Conservation (phyloP, 2,888 invertebrate genomes). For the Trissonchulus sp. region DNA sequence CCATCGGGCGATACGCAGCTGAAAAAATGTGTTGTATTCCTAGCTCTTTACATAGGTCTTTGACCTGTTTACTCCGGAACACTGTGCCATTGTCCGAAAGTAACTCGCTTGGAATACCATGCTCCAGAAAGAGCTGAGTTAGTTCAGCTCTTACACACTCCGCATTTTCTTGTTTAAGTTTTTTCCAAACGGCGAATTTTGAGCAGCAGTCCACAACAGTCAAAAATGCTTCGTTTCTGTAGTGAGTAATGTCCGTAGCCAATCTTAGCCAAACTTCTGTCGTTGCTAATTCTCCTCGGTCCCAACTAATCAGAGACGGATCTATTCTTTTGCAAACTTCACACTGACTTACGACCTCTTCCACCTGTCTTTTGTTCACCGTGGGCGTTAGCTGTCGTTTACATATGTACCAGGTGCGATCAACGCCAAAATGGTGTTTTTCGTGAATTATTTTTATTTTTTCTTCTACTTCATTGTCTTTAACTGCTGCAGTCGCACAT, state of each 20-base stretch:
- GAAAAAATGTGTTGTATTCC: not conserved
- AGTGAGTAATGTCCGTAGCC: constrained; percentile 1
- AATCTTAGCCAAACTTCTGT: not conserved
- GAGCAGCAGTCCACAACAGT: constrained; percentile 3
- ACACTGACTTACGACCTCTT: not conserved
- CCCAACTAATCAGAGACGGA: not conserved
- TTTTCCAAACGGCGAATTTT: not conserved
- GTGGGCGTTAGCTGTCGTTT: too few relatives aligned
- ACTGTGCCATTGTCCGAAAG: not conserved
- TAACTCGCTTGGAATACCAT: not conserved
- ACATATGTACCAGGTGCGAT: not conserved
- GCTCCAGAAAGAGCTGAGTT: too few relatives aligned
- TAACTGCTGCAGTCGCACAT: not conserved
- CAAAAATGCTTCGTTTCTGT: not conserved
- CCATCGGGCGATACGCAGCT: not conserved
- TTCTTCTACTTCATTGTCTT: not conserved
- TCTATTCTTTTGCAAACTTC: not conserved
- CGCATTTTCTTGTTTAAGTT: not conserved
- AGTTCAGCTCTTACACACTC: not conserved
- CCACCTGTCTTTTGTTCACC: not conserved
- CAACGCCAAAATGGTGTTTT: too few relatives aligned
- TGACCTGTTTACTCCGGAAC: not conserved
- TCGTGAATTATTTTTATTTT: constrained; percentile 3
- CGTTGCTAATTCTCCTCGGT: not conserved
- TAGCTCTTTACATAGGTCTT: not conserved